A percentile compares a stretch with the other conserved stretches of the same genome.
phyloP scores from a whole-genome alignment of 1,140 invertebrate genomes.

The Lepidurus apus region DNA sequence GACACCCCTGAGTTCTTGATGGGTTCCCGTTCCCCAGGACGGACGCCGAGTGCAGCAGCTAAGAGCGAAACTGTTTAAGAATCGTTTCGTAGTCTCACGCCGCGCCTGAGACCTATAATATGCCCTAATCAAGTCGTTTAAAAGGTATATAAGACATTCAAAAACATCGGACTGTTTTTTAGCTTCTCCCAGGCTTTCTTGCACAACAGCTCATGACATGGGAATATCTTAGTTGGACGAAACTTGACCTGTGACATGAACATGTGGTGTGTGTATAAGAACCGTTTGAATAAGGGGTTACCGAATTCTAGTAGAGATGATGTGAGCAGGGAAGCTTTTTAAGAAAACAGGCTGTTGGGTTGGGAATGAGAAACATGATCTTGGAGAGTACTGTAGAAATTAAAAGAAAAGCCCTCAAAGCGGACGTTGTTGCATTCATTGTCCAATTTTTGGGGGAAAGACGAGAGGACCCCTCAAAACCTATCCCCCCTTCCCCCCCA shows the following conservation, averaged over 20 bases:
- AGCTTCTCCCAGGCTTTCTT: too few relatives aligned
- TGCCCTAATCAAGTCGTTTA: constrained; percentile 10
- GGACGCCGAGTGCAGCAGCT: background rate
- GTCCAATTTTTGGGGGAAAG: background rate
- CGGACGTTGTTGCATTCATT: background rate
- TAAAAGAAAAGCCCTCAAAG: background rate
- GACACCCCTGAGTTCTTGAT: constrained; percentile 9
- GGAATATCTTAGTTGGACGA: background rate
- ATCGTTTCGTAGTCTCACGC: background rate
- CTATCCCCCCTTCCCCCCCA: background rate
- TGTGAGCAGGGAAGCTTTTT: background rate
- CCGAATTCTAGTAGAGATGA: background rate
- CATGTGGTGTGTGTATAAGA: background rate
- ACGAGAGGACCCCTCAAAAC: background rate
- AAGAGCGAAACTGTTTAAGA: background rate
- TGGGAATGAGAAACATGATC: background rate
- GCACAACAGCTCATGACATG: background rate
- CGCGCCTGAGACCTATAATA: background rate
- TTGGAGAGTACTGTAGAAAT: background rate
- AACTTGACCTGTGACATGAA: background rate
- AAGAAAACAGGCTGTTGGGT: background rate
- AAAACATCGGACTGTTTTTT: too few relatives aligned
- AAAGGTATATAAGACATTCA: background rate
- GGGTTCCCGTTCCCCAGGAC: background rate
- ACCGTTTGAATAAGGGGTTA: background rate